Conservation (phyloP, 2,797 vertebrate genomes). For the Esox masquinongy region DNA sequence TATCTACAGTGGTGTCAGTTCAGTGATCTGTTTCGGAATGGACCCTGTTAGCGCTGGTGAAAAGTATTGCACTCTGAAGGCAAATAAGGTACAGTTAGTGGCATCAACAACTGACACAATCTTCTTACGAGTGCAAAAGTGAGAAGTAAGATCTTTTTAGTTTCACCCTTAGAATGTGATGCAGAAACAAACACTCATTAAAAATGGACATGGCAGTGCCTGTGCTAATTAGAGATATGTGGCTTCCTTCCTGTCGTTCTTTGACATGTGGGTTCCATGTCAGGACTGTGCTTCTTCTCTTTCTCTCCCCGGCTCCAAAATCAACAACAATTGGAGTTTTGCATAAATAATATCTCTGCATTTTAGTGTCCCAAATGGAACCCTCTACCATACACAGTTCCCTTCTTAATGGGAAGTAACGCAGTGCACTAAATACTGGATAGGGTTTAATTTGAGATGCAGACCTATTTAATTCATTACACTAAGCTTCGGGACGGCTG, state of each 20-base stretch:
- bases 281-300: background rate
- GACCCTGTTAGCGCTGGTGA: background rate
- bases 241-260: background rate
- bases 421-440: background rate
- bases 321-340: slow-evolving; percentile 33
- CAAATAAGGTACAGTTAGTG: background rate
- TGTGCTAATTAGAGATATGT: background rate
- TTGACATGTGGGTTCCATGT: too few species aligned
- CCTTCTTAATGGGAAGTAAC: too few species aligned
- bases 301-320: slow-evolving; percentile 4
- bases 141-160: background rate
- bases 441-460: background rate
- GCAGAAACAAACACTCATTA: background rate
- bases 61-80: background rate
- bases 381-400: too few species aligned
- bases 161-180: background rate
- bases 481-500: slow-evolving; percentile 15
- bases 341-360: slow-evolving; percentile 32
- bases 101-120: background rate
- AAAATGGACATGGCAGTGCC: background rate
- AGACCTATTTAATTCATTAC: slow-evolving; percentile 38
- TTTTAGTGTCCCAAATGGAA: background rate
- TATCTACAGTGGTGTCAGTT: too few species aligned
- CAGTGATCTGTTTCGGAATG: too few species aligned
- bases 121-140: background rate